Evolutionary conservation across 2,888 invertebrate genomes (phyloP).

Genomic region (Platycheirus albimanus): DNA sequence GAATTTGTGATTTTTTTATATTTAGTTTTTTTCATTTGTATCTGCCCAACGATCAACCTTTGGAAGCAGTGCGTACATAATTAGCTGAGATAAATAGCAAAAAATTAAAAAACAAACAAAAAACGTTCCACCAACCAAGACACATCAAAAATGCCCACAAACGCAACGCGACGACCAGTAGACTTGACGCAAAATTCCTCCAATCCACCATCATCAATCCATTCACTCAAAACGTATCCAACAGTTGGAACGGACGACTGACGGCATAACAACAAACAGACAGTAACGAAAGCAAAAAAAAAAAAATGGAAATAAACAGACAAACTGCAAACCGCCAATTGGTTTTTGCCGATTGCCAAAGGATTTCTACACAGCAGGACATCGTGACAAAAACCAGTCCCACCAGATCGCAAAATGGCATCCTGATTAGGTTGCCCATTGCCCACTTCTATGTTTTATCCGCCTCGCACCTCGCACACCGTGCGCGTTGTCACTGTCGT

Average conservation of each 20-base stretch:
- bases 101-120: conserved; percentile 15
- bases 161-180: conserved; percentile 45
- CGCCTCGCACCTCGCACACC: background rate
- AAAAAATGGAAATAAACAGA: conserved; percentile 36
- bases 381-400: conserved; percentile 72
- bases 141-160: conserved; percentile 51
- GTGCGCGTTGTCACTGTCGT: background rate
- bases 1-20: conserved; percentile 4
- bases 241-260: conserved; percentile 65
- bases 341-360: conserved; percentile 67
- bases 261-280: conserved; percentile 72
- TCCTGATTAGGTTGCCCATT: conserved; percentile 69
- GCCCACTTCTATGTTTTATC: conserved; percentile 57
- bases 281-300: background rate
- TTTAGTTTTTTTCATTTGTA: too few relatives aligned
- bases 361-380: conserved; percentile 71
- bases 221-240: conserved; percentile 60
- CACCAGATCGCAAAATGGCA: conserved; percentile 73
- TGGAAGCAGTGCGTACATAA: conserved; percentile 70
- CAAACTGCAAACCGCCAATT: conserved; percentile 73
- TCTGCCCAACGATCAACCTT: conserved; percentile 16
- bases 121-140: conserved; percentile 57
- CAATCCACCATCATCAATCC: conserved; percentile 61
- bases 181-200: conserved; percentile 70
- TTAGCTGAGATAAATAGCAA: conserved; percentile 67